Conservation (phyloP, 2,797 vertebrate genomes). For the Macropus fuliginosus region DNA sequence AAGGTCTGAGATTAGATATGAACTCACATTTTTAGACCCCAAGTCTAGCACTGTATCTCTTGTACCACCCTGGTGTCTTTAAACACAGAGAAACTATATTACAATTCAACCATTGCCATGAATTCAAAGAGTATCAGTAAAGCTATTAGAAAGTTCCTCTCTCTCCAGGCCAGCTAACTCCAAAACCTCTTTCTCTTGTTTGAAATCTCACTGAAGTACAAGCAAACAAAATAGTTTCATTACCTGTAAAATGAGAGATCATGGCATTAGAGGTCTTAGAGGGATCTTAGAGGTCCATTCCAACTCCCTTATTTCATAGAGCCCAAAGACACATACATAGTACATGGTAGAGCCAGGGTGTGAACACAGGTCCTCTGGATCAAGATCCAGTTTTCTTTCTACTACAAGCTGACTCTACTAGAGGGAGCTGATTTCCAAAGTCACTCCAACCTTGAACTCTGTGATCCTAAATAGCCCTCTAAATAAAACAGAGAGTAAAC, state of each 20-base stretch:
- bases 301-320: not conserved
- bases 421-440: not conserved
- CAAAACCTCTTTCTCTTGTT: not conserved
- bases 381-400: not conserved
- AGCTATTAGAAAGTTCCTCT: not conserved
- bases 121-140: conserved; percentile 34
- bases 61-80: not conserved
- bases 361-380: not conserved
- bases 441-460: not conserved
- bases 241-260: not conserved
- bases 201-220: conserved; percentile 2
- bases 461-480: not conserved
- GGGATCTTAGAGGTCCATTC: not conserved
- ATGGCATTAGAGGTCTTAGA: not conserved
- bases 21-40: not conserved
- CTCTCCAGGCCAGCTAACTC: not conserved
- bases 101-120: not conserved
- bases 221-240: not conserved
- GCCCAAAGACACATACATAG: not conserved
- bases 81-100: conserved; percentile 28
- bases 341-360: not conserved
- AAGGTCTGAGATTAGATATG: not conserved
- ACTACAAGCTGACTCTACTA: not conserved
- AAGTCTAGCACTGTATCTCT: not conserved
- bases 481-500: not conserved